phyloP scores from a whole-genome alignment of 2,797 vertebrate genomes.

The Mus spretus region DNA sequence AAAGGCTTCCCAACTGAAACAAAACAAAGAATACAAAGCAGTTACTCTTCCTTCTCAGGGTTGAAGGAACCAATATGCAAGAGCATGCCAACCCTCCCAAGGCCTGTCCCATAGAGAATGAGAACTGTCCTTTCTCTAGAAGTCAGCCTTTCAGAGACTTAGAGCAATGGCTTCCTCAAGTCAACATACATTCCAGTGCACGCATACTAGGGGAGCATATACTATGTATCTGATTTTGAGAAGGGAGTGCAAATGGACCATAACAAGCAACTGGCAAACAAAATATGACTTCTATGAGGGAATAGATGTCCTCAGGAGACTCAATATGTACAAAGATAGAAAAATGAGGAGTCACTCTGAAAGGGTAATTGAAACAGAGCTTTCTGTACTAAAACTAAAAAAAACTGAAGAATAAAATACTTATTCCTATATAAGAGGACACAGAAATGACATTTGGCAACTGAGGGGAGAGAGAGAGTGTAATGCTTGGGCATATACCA shows the following conservation, averaged over 20 bases:
- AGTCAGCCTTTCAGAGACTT: not conserved
- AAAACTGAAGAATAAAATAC: not conserved
- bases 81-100: no score
- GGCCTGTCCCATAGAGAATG: not conserved
- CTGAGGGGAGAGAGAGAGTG: not conserved
- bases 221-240: not conserved
- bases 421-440: not conserved
- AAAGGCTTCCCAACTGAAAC: slow-evolving; percentile 23
- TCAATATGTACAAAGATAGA: not conserved
- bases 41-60: not conserved
- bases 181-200: not conserved
- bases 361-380: not conserved
- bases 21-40: not conserved
- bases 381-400: not conserved
- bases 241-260: no score
- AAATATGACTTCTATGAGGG: not conserved
- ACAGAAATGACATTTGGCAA: not conserved
- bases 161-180: not conserved
- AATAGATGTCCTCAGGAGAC: not conserved
- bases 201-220: no score
- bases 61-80: rapidly evolving
- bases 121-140: not conserved
- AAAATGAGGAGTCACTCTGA: not conserved
- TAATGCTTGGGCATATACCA: not conserved
- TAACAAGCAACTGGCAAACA: not conserved